Conservation (phyloP, 2,797 vertebrate genomes). For the Spondyliosoma cantharus region DNA sequence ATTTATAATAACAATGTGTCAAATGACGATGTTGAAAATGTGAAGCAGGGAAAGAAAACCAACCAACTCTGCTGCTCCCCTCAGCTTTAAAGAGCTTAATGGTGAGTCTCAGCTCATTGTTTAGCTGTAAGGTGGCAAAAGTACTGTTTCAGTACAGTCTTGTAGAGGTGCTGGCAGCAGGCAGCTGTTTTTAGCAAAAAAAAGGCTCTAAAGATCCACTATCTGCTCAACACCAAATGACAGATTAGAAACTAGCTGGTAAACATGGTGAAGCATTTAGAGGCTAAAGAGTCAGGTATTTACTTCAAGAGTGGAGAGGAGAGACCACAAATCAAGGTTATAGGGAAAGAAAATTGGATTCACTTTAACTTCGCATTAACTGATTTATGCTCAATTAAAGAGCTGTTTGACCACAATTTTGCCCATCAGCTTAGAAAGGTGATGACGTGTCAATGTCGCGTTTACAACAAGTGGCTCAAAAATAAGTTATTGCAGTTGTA, state of each 20-base stretch:
- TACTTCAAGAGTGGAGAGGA: neutral
- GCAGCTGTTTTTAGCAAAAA: no score
- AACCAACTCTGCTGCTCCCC: neutral
- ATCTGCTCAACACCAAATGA: neutral
- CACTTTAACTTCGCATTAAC: neutral
- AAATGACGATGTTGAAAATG: neutral
- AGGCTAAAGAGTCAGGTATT: neutral
- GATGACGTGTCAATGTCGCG: neutral
- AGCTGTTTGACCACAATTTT: neutral
- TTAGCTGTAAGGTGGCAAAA: neutral
- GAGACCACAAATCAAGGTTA: neutral
- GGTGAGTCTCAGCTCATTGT: constrained; percentile 4
- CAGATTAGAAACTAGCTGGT: neutral
- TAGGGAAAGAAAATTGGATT: neutral
- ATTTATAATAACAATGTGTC: neutral
- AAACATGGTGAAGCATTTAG: constrained; percentile 13
- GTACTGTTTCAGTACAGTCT: constrained; percentile 7
- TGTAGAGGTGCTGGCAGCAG: neutral
- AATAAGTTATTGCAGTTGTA: neutral
- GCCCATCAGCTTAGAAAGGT: neutral
- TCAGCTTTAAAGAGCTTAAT: neutral
- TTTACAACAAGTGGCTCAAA: neutral
- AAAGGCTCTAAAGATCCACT: neutral
- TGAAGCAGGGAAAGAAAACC: no score
- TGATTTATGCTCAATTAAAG: neutral